Conservation (phyloP, 2,888 invertebrate species). For the Ecdyonurus torrentis region DNA sequence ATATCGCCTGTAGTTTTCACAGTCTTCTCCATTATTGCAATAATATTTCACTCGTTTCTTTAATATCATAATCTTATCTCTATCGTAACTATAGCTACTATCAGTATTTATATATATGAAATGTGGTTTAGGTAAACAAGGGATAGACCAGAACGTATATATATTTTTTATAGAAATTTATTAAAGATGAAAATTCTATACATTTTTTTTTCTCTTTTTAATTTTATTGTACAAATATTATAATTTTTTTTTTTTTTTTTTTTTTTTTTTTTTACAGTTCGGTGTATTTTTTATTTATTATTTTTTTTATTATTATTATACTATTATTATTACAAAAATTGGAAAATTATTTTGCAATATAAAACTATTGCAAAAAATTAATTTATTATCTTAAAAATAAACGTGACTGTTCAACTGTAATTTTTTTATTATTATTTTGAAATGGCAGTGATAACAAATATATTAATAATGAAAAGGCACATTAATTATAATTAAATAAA, state of each 20-base stretch:
- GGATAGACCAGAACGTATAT: no score
- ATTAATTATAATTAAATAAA: constrained; percentile 1
- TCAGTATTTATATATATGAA: no score
- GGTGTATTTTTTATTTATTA: not conserved
- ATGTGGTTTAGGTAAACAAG: no score
- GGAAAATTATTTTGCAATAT: not conserved
- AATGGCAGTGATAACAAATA: not conserved
- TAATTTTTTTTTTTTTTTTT: not conserved
- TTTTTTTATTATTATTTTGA: not conserved
- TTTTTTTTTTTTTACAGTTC: not conserved
- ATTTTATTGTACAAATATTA: not conserved
- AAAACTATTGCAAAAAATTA: not conserved
- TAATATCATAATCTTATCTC: no score
- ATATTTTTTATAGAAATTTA: no score
- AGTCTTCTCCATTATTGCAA: no score
- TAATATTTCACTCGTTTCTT: no score
- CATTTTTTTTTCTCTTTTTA: no score
- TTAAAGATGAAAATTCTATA: no score
- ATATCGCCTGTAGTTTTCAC: no score
- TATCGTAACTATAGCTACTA: no score
- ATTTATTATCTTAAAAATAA: not conserved
- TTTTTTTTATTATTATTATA: no score
- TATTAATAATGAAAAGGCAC: not conserved
- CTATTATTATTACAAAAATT: not conserved
- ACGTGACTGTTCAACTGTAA: not conserved